Conservation (phyloP, 2,888 invertebrate species). For the Conus canariensis region DNA sequence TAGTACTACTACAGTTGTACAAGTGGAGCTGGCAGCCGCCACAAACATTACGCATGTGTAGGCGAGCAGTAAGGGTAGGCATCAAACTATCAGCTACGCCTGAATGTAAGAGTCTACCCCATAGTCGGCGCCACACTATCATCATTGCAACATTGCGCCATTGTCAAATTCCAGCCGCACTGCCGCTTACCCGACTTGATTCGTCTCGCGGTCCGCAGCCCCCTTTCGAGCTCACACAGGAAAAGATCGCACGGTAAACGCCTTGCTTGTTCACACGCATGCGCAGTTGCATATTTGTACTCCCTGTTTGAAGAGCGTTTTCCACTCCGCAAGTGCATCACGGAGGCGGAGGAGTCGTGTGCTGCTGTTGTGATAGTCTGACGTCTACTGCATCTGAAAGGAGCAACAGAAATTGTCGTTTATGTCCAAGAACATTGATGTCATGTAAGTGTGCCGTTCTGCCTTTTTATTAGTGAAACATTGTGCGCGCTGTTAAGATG, state of each 20-base stretch:
- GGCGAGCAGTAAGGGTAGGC: not conserved
- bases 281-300: constrained; percentile 38
- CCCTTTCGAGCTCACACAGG: constrained; percentile 21
- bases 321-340: not conserved
- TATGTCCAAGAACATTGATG: not conserved
- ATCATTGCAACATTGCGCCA: constrained; percentile 24
- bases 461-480: not conserved
- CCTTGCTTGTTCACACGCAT: constrained; percentile 24
- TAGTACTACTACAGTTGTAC: too few species aligned
- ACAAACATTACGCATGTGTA: not conserved
- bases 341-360: not conserved
- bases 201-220: constrained; percentile 21
- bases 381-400: not conserved
- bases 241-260: constrained; percentile 37
- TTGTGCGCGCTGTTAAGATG: not conserved
- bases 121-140: constrained; percentile 17
- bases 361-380: not conserved
- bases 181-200: not conserved
- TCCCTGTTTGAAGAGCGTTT: constrained; percentile 22
- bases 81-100: not conserved
- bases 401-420: not conserved
- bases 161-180: not conserved
- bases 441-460: not conserved
- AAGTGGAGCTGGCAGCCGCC: not conserved
- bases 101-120: not conserved